Base-by-base conservation (phyloP, 2,888 invertebrate genomes). In the Synanthedon andrenaeformis region DNA sequence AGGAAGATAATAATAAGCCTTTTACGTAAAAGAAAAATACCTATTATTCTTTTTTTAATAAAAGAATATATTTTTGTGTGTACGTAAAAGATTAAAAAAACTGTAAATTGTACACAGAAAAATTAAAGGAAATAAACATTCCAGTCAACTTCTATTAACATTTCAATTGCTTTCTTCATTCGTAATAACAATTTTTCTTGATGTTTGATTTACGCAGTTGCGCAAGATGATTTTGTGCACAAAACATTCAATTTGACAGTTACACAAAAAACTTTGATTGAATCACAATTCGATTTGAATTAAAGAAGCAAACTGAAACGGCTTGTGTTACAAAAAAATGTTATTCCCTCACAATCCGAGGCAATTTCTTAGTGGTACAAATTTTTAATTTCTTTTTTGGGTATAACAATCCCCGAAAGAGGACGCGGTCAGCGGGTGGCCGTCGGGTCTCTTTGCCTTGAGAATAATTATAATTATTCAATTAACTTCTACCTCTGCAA, bases 391-490 rank as follows among this genome's bases (percentile, higher is more conserved):
- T 78, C 77, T 83, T 85, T 82, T 83, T 82, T 79, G 74, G 77
- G 74, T 73, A 65, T 73, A 78, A 85, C 85, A 86, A 83, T 84
- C 79, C 75, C 72, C 73, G 71, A 63, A 73, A 72, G 70, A 63
- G 71, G 67, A 60, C 62, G 67, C 66, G 57, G 71, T 61, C 85
- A 79, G 85, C 85, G 85, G 86, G 85, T 78, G 85, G 85, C 71
- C 81, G 72, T 75, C 76, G 83, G 81, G 76, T 70, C 71, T 78
- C 80, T 83, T 82, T 70, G 60, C 57, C 72, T 67, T 72, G 69
- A 72, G 71, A 75, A 79, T 83, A 80, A 84, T 85, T 85, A 84
- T 83, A 85, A 85, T 85, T 82, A 84, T 84, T 83, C 78, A 82
- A 84, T 85, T 85, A 85, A 79, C 80, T 79, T 80, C 72, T 75